Evolutionary conservation across 2,888 invertebrate genomes (phyloP).

Genomic region (Euproctis similis): DNA sequence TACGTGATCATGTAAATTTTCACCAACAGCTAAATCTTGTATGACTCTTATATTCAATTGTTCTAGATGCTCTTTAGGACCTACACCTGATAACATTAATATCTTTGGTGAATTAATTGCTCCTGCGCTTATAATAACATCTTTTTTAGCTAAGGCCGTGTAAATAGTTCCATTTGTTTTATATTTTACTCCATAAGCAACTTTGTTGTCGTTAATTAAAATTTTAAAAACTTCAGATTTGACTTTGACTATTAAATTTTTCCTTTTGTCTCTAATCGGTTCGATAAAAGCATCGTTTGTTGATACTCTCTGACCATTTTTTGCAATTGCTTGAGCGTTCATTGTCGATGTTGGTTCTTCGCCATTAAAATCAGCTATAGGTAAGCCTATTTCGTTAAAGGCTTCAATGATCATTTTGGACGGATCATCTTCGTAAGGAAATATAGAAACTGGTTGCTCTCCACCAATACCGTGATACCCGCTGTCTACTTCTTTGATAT

Average conservation of each 20-base stretch:
- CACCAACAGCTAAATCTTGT: conserved; percentile 46
- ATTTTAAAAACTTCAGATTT: conserved; percentile 71
- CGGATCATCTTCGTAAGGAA: conserved; percentile 76
- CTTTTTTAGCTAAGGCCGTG: conserved; percentile 43
- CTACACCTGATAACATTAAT: conserved; percentile 53
- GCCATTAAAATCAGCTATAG: conserved; percentile 72
- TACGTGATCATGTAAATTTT: conserved; percentile 53
- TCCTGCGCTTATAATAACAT: conserved; percentile 50
- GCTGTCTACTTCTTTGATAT: conserved; percentile 59
- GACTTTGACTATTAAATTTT: conserved; percentile 68
- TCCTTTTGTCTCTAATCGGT: conserved; percentile 71
- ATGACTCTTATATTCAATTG: conserved; percentile 37
- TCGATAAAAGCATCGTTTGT: conserved; percentile 80
- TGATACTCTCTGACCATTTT: conserved; percentile 75
- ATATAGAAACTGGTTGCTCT: conserved; percentile 75
- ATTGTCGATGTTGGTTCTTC: conserved; percentile 72
- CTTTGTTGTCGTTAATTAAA: conserved; percentile 64
- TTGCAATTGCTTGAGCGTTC: conserved; percentile 72
- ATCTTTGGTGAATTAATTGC: conserved; percentile 44
- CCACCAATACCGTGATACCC: conserved; percentile 77
- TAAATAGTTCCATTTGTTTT: conserved; percentile 21
- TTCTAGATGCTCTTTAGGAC: conserved; percentile 42
- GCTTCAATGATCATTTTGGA: conserved; percentile 70
- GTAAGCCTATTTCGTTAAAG: conserved; percentile 76
- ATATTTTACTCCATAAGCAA: conserved; percentile 46